Evolutionary conservation across 2,113 vertebrate genomes (phyloP).

Genomic region (Reinhardtius hippoglossoides): DNA sequence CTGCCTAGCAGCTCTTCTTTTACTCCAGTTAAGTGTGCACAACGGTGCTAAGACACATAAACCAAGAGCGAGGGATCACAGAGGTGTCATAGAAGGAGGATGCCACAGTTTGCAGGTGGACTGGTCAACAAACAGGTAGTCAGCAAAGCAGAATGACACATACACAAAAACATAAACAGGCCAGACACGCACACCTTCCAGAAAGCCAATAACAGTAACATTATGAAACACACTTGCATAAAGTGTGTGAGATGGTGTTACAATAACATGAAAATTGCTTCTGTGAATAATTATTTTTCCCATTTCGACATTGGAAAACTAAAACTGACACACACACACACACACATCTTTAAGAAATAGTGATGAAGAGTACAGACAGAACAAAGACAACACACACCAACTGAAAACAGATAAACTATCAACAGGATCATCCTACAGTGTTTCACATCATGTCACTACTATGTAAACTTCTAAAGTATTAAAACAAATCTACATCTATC

Average conservation of each 20-base stretch:
- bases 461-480: neutral
- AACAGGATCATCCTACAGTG: neutral
- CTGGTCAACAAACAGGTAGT: no score
- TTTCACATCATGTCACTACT: neutral
- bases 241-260: neutral
- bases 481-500: slow-evolving; percentile 1
- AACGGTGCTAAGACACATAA: neutral
- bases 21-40: neutral
- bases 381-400: slow-evolving; percentile 13
- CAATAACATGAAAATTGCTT: slow-evolving; percentile 1
- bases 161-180: neutral
- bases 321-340: neutral
- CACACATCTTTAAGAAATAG: neutral
- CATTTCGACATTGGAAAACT: slow-evolving; percentile 11
- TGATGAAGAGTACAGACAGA: neutral
- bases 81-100: neutral
- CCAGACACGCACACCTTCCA: neutral
- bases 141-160: neutral
- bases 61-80: neutral
- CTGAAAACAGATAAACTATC: neutral
- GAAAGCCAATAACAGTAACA: neutral
- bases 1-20: neutral
- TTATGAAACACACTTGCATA: neutral
- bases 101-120: neutral
- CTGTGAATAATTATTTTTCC: neutral